Percentiles rank a stretch among this genome's conserved stretches.
phyloP scores from a whole-genome alignment of 2,888 invertebrate species.

The Amphimallon solstitiale region DNA sequence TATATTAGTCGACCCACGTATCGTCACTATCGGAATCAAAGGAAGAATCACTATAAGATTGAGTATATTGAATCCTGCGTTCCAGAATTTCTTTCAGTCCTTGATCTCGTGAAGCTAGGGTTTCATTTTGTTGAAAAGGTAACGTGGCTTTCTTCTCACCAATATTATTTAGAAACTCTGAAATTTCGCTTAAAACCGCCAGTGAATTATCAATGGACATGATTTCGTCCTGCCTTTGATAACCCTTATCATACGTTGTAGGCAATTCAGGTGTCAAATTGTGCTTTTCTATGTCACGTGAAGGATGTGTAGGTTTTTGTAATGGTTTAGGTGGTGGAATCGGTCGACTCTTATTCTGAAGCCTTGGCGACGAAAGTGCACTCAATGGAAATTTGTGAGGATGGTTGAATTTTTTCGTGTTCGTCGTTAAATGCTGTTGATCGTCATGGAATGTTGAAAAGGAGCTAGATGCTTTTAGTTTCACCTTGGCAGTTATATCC shows the following conservation, averaged over 20 bases:
- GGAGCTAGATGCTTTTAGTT: neutral
- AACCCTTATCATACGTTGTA: neutral
- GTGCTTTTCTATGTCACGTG: neutral
- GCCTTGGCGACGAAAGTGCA: neutral
- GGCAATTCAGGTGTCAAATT: neutral
- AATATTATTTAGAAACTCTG: neutral
- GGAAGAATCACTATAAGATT: neutral
- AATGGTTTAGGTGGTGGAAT: neutral
- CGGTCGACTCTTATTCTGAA: neutral
- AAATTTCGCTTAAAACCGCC: neutral
- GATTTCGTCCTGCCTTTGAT: neutral
- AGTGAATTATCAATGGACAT: constrained; percentile 1
- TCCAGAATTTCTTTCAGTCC: neutral
- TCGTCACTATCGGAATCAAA: neutral
- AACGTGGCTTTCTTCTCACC: neutral
- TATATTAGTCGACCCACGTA: constrained; percentile 2
- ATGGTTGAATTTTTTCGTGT: too few species aligned
- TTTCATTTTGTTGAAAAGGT: neutral
- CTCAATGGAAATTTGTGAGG: neutral
- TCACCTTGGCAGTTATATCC: neutral
- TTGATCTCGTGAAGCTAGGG: too few species aligned
- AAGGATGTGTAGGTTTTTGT: neutral
- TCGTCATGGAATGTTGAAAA: neutral
- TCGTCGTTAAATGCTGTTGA: neutral
- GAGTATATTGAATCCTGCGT: neutral